Evolutionary conservation across 1,140 invertebrate genomes (phyloP).

Genomic region (Temnothorax curvispinosus): DNA sequence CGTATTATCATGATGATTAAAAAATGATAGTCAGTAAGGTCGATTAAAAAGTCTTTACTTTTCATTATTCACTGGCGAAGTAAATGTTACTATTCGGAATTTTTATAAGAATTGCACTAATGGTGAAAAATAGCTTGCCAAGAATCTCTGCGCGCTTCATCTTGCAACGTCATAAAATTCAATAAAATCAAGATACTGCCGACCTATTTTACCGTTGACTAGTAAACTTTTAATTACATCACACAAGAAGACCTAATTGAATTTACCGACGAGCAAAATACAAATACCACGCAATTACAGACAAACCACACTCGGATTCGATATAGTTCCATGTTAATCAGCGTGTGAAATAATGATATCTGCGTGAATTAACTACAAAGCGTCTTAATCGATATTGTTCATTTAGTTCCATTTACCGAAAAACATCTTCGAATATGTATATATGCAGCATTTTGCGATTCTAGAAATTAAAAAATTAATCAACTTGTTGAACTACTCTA

Average conservation of each 20-base stretch:
- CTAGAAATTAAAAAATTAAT: not conserved
- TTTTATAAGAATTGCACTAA: not conserved
- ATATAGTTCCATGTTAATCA: not conserved
- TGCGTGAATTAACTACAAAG: not conserved
- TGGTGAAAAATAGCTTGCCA: not conserved
- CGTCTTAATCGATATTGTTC: not conserved
- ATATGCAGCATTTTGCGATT: not conserved
- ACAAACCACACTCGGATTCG: not conserved
- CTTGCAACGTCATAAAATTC: not conserved
- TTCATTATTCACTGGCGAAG: too few species aligned
- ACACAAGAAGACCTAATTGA: not conserved
- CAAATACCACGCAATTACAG: not conserved
- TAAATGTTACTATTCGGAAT: too few species aligned
- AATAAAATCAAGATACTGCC: not conserved
- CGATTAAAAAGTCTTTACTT: too few species aligned
- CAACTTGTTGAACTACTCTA: not conserved
- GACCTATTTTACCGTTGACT: not conserved
- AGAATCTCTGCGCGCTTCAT: not conserved
- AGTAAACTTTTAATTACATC: not conserved
- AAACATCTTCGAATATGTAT: not conserved
- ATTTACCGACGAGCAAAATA: not conserved
- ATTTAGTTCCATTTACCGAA: not conserved
- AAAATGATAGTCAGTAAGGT: too few species aligned
- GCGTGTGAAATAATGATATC: not conserved
- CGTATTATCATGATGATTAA: too few species aligned